phyloP scores from a whole-genome alignment of 2,113 vertebrate genomes.

The Calypte anna region DNA sequence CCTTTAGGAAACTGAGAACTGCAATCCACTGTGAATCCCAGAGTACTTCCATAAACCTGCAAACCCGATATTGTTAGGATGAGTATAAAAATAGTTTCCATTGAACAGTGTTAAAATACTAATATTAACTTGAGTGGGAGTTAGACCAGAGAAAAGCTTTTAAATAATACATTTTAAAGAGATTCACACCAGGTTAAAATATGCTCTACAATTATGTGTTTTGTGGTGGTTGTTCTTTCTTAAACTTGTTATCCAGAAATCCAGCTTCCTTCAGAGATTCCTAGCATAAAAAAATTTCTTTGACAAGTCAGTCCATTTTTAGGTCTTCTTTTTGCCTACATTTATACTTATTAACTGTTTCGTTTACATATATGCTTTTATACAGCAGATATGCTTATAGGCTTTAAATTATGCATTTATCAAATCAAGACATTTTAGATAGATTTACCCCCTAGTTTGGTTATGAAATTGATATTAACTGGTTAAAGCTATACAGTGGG shows the following conservation, averaged over 20 bases:
- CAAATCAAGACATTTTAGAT: neutral
- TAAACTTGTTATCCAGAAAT: neutral
- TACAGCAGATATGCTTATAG: neutral
- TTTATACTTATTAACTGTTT: neutral
- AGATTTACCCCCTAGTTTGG: neutral
- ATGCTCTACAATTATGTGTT: neutral
- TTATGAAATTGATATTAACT: neutral
- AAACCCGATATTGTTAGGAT: neutral
- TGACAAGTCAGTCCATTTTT: neutral
- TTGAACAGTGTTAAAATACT: neutral
- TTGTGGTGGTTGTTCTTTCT: neutral
- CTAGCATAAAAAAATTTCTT: neutral
- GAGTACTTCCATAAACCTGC: neutral
- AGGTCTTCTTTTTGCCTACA: neutral
- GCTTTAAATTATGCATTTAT: neutral
- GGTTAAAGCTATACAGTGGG: neutral
- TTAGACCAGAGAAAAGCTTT: neutral
- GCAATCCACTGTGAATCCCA: neutral
- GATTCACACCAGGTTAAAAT: neutral
- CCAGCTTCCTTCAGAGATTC: neutral
- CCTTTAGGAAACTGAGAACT: neutral
- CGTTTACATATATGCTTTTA: neutral
- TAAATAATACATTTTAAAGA: neutral
- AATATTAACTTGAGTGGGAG: neutral
- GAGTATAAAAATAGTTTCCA: neutral